phyloP scores from a whole-genome alignment of 2,113 vertebrate genomes.

The Arizona elegans region DNA sequence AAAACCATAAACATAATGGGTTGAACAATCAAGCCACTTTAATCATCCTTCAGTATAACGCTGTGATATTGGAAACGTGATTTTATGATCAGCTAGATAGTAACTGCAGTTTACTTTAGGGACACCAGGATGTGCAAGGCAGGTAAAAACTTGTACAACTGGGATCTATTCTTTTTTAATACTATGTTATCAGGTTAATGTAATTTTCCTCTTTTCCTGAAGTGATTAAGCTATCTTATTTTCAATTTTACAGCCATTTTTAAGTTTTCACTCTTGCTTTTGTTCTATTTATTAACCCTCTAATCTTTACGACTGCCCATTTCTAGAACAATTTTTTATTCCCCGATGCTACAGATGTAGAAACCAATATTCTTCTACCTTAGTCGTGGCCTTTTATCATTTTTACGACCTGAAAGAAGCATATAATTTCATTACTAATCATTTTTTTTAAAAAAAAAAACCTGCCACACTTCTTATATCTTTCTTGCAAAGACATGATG shows the following conservation, averaged over 20 bases:
- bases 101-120: not conserved
- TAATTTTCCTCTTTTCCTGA: not conserved
- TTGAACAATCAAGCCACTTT: not conserved
- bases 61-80: not conserved
- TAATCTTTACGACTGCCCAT: not conserved
- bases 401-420: constrained; percentile 37
- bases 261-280: not conserved
- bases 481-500: constrained; percentile 38
- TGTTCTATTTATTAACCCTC: not conserved
- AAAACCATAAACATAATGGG: not conserved
- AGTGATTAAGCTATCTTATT: not conserved
- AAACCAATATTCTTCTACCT: not conserved
- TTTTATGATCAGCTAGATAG: not conserved
- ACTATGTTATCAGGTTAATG: not conserved
- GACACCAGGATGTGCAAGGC: not conserved
- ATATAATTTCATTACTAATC: constrained; percentile 54
- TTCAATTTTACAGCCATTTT: not conserved
- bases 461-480: constrained; percentile 48
- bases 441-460: constrained; percentile 15
- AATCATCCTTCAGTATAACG: not conserved
- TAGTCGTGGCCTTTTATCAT: too few relatives aligned
- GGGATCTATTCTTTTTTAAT: not conserved
- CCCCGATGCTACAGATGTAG: not conserved
- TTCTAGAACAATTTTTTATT: not conserved
- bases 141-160: not conserved